These are phyloP conservation scores for Micrasema minimum DNA, from an alignment of 1,140 invertebrate species.

Conservation along the genomic window DNA sequence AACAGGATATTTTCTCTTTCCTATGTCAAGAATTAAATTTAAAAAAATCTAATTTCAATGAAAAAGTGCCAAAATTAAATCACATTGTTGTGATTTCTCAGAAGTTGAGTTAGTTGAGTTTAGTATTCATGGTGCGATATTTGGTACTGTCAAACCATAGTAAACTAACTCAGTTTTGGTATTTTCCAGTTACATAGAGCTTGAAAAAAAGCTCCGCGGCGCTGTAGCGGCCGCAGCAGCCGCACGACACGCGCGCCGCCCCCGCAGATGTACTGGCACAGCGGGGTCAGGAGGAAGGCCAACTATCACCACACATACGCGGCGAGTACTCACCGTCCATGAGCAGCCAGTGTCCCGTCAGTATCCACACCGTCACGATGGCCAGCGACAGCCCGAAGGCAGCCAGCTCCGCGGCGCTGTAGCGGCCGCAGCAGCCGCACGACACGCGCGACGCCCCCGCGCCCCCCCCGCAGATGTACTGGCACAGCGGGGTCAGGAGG, in stretches of 20 bases:
- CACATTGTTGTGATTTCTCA: no score
- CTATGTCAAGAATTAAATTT: no score
- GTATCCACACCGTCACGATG: constrained; percentile 96
- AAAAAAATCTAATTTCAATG: no score
- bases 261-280: constrained; percentile 95
- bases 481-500: constrained; percentile 95
- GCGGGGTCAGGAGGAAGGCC: constrained; percentile 93
- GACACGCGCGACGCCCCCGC: constrained; percentile 88
- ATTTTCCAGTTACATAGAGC: no score
- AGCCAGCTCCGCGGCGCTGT: constrained; percentile 92
- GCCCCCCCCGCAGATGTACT: constrained; percentile 89
- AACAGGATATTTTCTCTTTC: no score
- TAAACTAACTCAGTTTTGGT: no score
- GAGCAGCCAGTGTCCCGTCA: constrained; percentile 96
- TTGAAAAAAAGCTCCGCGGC: constrained; percentile 95
- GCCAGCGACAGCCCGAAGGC: constrained; percentile 92
- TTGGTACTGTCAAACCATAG: no score
- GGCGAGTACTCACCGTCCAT: constrained; percentile 84
- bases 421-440: constrained; percentile 90
- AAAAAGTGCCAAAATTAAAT: no score
- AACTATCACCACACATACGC: constrained; percentile 66
- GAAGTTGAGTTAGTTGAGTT: no score
- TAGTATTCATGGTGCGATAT: no score
- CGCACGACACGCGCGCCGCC: constrained; percentile 92
- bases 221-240: constrained; percentile 91